A percentile compares a stretch with the other conserved stretches of the same genome.
Conservation (phyloP, 2,888 invertebrate species). For the Orchesella flavescens region DNA sequence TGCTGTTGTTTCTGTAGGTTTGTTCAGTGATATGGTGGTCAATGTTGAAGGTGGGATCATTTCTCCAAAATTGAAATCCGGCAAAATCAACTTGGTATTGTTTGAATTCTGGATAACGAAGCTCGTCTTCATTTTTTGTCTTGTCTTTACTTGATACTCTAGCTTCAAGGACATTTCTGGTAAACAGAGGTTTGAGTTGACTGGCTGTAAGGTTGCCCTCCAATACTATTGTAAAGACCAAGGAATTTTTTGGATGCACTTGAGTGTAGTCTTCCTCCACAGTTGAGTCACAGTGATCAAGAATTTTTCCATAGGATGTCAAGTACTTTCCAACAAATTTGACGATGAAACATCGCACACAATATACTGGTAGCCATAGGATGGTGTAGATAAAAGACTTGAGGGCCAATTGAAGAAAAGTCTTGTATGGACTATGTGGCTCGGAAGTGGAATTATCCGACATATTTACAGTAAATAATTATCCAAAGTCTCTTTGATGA, state of each 20-base stretch:
- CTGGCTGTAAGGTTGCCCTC: slow-evolving; percentile 13
- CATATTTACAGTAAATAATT: not conserved
- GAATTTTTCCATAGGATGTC: slow-evolving; percentile 39
- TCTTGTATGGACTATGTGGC: not conserved
- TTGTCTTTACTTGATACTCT: slow-evolving; percentile 26
- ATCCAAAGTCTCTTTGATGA: not conserved
- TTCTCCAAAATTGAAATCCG: slow-evolving; percentile 41
- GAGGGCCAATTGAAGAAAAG: slow-evolving; percentile 12
- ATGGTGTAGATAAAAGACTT: slow-evolving; percentile 29
- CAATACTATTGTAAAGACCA: slow-evolving; percentile 34
- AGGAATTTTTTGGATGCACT: slow-evolving; percentile 18
- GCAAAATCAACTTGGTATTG: slow-evolving; percentile 33
- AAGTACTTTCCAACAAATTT: slow-evolving; percentile 4
- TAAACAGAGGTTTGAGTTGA: slow-evolving; percentile 23
- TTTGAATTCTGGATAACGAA: slow-evolving; percentile 31
- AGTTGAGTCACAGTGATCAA: slow-evolving; percentile 11
- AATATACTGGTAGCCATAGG: slow-evolving; percentile 44
- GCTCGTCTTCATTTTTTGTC: slow-evolving; percentile 18
- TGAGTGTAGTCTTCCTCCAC: slow-evolving; percentile 23
- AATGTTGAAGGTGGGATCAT: slow-evolving; percentile 20
- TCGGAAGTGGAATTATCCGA: not conserved
- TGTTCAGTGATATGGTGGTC: slow-evolving; percentile 32
- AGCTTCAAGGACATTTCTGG: slow-evolving; percentile 30
- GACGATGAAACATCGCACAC: slow-evolving; percentile 18
- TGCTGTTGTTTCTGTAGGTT: not conserved